Evolutionary conservation across 1,140 invertebrate species (phyloP).

Genomic region (Aphidius gifuensis): DNA sequence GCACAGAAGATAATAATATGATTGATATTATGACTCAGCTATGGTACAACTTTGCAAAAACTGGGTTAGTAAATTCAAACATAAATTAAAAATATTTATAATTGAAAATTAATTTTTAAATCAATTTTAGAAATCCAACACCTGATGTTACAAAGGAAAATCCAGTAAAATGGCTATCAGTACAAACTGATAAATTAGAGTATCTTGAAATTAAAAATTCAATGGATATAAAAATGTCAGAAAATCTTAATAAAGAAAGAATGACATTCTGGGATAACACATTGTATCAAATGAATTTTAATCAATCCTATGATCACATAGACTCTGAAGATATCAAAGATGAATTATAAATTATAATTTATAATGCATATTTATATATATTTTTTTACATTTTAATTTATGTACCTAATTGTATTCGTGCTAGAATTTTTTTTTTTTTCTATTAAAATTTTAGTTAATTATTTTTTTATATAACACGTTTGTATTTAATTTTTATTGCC

Average conservation of each 20-base stretch:
- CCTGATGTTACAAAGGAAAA: constrained; percentile 41
- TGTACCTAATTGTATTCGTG: too few relatives aligned
- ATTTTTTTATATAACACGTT: too few relatives aligned
- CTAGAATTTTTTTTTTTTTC: too few relatives aligned
- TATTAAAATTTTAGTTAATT: too few relatives aligned
- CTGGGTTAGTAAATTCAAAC: constrained; percentile 54
- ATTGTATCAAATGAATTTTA: neutral
- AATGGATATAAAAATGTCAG: constrained; percentile 42
- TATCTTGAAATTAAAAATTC: constrained; percentile 49
- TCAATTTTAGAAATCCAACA: constrained; percentile 53
- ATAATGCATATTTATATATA: neutral
- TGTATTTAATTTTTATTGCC: too few relatives aligned
- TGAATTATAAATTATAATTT: too few relatives aligned
- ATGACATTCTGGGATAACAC: constrained; percentile 47
- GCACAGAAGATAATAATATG: constrained; percentile 52
- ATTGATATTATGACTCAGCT: constrained; percentile 58
- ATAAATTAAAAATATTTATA: neutral
- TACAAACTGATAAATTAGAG: constrained; percentile 45
- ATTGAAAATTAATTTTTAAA: neutral
- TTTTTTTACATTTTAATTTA: too few relatives aligned
- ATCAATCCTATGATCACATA: neutral
- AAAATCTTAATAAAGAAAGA: constrained; percentile 44
- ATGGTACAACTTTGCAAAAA: constrained; percentile 69
- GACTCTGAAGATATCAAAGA: constrained; percentile 21
- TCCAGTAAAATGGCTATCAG: constrained; percentile 52